These are phyloP conservation scores for Actenoides lindsayi DNA, from an alignment of 2,113 vertebrate genomes.

Conservation along the genomic window DNA sequence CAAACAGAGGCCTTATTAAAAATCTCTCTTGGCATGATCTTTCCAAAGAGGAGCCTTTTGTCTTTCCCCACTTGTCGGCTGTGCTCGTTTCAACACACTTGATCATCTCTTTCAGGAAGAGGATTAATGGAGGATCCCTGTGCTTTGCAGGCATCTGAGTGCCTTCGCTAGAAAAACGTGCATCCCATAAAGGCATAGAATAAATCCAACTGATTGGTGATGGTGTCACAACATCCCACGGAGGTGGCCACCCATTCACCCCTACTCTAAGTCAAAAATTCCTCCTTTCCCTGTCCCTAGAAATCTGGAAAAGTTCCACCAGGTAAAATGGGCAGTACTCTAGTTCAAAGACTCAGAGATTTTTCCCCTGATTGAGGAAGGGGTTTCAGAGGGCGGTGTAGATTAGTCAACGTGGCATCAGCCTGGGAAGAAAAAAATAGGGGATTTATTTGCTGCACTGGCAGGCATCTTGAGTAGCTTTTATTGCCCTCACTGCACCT, in stretches of 20 bases:
- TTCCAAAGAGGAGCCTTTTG: not conserved
- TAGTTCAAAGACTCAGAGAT: not conserved
- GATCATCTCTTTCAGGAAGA: not conserved
- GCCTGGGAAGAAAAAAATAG: not conserved
- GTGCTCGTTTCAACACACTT: not conserved
- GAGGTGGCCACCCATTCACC: not conserved
- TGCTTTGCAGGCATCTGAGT: not conserved
- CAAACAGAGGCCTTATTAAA: conserved; percentile 15
- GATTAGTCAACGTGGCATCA: not conserved
- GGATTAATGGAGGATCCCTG: not conserved
- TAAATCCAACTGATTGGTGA: not conserved
- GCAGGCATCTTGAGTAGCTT: not conserved
- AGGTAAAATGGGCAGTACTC: not conserved
- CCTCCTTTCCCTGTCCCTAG: not conserved
- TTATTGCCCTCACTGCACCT: not conserved
- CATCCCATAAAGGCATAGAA: not conserved
- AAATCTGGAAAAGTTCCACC: not conserved
- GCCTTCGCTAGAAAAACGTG: not conserved
- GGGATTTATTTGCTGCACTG: not conserved
- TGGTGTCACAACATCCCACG: not conserved
- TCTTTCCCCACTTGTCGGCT: not conserved
- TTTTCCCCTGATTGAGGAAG: not conserved
- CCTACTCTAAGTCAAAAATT: not conserved
- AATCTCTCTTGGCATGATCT: not conserved
- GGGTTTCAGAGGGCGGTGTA: not conserved